Base-by-base conservation (phyloP, 2,113 vertebrate species). In the Rhinolophus ferrumequinum region DNA sequence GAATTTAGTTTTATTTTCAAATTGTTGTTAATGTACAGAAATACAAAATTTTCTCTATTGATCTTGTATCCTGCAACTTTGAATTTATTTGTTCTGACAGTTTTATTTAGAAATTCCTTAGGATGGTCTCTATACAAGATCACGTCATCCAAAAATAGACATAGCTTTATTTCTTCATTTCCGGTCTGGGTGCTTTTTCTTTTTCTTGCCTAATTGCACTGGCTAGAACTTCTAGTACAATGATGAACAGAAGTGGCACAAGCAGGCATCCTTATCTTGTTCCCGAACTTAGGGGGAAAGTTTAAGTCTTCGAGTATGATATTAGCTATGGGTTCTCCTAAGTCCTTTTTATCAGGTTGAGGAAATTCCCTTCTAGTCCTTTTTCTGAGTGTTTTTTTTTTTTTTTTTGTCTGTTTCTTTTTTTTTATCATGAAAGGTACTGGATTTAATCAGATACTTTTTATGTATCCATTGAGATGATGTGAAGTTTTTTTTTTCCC, bases 401-500 rank as follows among this genome's bases (percentile, higher is more conserved):
- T 41, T 41, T 41, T 41, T 41, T 41, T 41, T 26, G 19, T n/a
- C n/a, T n/a, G n/a, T n/a, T n/a, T n/a, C 24, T 80, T 18, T 80
- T 62, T 76, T 67, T 56, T 1, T 47, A 66, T 84, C 26, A 52
- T 60, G 52, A 75, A 73, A 66, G 9, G 33, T 47, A 16, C 44
- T 94, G 15, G 22, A 44, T 80, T 84, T 84, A 80, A 79, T 89
- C 33, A 66, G 90, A 91, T 24, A 41, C n/a, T 82, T 95, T 82
- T 77, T 47, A 58, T 64, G 5, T 58, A 77, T 30, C 54, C 90
- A 72, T n/a, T 88, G 72, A 84, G 69, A 52, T 69, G 26, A 52
- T 35, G 3, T 11, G 6, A 8, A 4, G 8, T 50, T 1, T 70
- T 79, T 38, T 1, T n/a, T n/a, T n/a, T 35, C 3, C 79, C 4